These are phyloP conservation scores for Oryzias melastigma DNA, from an alignment of 2,113 vertebrate genomes.

Conservation along the genomic window DNA sequence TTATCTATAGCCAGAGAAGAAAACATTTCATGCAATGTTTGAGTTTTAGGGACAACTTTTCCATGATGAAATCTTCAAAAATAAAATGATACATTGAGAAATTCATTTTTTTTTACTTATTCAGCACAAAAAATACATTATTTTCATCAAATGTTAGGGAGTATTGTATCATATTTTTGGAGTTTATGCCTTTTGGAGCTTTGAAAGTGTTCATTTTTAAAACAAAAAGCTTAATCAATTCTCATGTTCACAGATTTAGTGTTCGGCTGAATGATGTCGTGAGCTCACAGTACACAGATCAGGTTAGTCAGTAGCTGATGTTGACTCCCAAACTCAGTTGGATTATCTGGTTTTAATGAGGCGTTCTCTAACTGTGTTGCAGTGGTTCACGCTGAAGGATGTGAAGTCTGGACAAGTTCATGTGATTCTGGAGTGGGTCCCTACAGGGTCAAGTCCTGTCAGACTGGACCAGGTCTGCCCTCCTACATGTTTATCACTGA, in stretches of 20 bases:
- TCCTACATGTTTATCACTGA: neutral
- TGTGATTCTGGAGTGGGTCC: conserved; percentile 84
- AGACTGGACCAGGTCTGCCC: conserved; percentile 82
- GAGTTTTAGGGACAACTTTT: no score
- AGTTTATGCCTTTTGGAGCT: no score
- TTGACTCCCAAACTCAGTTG: neutral
- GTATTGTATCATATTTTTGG: no score
- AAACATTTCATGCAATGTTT: no score
- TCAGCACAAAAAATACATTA: no score
- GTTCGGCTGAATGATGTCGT: conserved; percentile 68
- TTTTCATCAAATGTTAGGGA: no score
- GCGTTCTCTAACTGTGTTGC: conserved; percentile 19
- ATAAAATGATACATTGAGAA: no score
- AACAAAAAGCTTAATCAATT: conserved; percentile 3
- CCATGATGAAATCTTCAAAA: no score
- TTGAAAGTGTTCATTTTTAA: no score
- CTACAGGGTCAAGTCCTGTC: conserved; percentile 61
- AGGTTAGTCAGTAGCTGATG: conserved; percentile 56
- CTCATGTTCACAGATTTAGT: conserved; percentile 55
- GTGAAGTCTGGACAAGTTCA: conserved; percentile 87
- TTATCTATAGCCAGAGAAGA: neutral
- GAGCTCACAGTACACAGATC: conserved; percentile 66
- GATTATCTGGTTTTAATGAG: neutral
- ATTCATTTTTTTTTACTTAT: no score
- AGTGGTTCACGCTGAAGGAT: conserved; percentile 88